Evolutionary conservation across 1,140 invertebrate species (phyloP).

Genomic region (Dendrolimus punctatus): DNA sequence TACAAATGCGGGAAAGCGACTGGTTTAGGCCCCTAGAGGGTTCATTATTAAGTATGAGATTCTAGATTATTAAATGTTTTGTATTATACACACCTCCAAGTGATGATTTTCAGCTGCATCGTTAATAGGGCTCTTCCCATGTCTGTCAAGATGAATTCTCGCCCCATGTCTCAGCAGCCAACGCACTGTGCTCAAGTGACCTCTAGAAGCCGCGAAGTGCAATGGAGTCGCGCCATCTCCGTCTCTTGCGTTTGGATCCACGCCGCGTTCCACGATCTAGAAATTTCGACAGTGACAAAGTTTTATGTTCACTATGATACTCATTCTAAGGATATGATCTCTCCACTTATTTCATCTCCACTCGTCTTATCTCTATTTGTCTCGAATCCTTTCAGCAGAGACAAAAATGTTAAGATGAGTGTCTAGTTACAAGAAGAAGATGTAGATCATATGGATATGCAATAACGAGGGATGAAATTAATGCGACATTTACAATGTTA

Average conservation of each 20-base stretch:
- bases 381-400: too few species aligned
- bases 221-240: constrained; percentile 87
- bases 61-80: not conserved
- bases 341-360: too few species aligned
- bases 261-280: constrained; percentile 85
- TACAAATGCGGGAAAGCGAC: too few species aligned
- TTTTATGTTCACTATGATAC: not conserved
- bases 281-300: constrained; percentile 17
- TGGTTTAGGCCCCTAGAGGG: too few species aligned
- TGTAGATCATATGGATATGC: too few species aligned
- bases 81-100: constrained; percentile 79
- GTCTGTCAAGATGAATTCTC: constrained; percentile 84
- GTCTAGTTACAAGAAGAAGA: too few species aligned
- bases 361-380: too few species aligned
- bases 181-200: constrained; percentile 84
- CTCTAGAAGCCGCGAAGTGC: constrained; percentile 87
- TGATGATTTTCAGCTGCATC: constrained; percentile 92
- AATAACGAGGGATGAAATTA: too few species aligned
- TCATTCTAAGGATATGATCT: too few species aligned
- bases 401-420: too few species aligned
- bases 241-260: constrained; percentile 87
- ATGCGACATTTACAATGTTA: too few species aligned
- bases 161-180: constrained; percentile 89
- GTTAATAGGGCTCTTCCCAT: constrained; percentile 90
- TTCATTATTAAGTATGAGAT: too few species aligned